Conservation (phyloP, 2,113 vertebrate genomes). For the Agapornis roseicollis region DNA sequence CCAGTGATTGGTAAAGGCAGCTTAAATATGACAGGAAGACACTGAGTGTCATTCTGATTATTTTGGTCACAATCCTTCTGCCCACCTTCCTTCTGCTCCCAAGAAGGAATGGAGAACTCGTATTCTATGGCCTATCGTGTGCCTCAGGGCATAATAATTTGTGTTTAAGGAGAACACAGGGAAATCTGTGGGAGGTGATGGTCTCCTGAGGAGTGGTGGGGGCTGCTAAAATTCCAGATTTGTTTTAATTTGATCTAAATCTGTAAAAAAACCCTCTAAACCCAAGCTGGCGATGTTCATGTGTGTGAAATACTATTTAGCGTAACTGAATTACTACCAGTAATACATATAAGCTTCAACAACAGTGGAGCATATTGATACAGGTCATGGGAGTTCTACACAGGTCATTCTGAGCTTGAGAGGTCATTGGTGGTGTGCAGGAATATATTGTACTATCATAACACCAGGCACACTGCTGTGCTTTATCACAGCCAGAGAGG, state of each 20-base stretch:
- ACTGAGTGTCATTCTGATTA: not conserved
- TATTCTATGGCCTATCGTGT: not conserved
- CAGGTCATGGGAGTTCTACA: not conserved
- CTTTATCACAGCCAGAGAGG: fast-evolving
- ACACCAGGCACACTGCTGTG: not conserved
- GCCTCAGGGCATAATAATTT: not conserved
- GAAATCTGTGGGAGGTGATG: not conserved
- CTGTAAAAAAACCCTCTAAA: not conserved
- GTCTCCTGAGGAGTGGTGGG: not conserved
- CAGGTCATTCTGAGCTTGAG: not conserved
- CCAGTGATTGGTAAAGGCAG: not conserved
- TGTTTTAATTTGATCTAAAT: not conserved
- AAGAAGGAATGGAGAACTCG: not conserved
- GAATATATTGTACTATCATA: not conserved
- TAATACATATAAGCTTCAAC: not conserved
- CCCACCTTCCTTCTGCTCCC: not conserved
- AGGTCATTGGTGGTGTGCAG: not conserved
- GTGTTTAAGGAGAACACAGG: not conserved
- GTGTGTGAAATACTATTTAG: not conserved
- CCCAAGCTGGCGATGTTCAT: not conserved
- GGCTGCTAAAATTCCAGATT: not conserved
- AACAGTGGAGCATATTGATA: not conserved
- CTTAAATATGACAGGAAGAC: not conserved
- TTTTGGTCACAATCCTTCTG: not conserved
- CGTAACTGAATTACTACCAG: not conserved